phyloP scores from a whole-genome alignment of 2,113 vertebrate genomes.

The Scomber scombrus region DNA sequence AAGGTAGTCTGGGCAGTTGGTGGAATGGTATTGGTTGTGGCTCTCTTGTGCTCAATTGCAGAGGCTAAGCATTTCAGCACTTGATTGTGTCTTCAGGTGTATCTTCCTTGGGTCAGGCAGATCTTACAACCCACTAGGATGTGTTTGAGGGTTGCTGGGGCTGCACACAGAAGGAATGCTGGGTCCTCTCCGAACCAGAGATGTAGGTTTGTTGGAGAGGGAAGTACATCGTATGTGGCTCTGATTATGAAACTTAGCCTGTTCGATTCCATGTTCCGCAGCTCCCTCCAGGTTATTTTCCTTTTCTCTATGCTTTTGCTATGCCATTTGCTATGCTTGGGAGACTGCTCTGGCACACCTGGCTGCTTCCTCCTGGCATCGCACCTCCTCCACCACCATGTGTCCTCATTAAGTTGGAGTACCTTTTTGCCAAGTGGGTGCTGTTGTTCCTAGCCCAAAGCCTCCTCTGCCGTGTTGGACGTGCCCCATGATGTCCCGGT shows the following conservation, averaged over 20 bases:
- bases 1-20: neutral
- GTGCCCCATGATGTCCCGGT: no score
- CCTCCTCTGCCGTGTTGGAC: no score
- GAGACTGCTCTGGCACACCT: neutral
- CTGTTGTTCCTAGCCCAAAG: neutral
- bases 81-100: no score
- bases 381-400: neutral
- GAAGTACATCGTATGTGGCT: neutral
- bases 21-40: neutral
- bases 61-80: neutral
- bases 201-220: no score
- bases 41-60: neutral
- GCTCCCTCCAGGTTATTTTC: neutral
- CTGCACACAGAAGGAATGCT: no score
- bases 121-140: no score
- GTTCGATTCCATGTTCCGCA: neutral
- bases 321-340: neutral
- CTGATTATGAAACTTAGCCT: neutral
- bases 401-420: neutral
- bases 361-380: constrained; percentile 5
- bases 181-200: no score
- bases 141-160: no score
- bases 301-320: neutral
- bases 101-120: no score
- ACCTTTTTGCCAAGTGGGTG: neutral